Conservation (phyloP, 2,113 vertebrate genomes). For the Vulpes ferrilata region DNA sequence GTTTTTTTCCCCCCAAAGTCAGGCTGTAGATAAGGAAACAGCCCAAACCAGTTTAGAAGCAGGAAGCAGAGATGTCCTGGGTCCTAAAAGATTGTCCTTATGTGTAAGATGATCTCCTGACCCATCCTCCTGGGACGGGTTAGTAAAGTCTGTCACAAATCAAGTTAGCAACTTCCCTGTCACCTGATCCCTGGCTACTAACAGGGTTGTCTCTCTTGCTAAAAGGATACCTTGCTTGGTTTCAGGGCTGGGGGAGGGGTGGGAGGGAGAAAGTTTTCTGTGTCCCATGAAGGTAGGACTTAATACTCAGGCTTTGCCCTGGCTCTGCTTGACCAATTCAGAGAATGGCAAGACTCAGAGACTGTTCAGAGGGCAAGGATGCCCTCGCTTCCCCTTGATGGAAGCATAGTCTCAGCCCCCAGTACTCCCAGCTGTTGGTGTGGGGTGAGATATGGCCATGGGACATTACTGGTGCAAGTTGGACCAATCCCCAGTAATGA, state of each 20-base stretch:
- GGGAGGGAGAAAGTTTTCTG: not conserved
- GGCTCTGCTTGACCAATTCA: not conserved
- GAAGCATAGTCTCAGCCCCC: not conserved
- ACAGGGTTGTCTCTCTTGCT: conserved; percentile 7
- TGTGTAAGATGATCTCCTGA: conserved; percentile 62
- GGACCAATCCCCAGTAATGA: not conserved
- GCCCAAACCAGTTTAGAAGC: conserved; percentile 56
- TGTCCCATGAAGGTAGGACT: not conserved
- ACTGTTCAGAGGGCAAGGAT: not conserved
- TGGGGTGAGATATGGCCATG: not conserved
- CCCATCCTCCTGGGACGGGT: not conserved
- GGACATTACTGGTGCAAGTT: not conserved
- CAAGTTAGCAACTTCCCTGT: conserved; percentile 28
- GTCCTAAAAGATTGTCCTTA: not conserved
- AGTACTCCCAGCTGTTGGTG: not conserved
- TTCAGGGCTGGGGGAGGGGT: not conserved
- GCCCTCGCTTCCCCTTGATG: not conserved
- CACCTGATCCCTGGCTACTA: conserved; percentile 3
- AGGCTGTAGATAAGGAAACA: conserved; percentile 54
- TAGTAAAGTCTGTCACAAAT: conserved; percentile 19
- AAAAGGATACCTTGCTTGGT: not conserved
- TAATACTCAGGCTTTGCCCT: not conserved
- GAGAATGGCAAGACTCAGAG: not conserved
- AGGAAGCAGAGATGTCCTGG: not conserved
- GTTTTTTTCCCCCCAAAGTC: not conserved